These are phyloP conservation scores for Zaprionus capensis DNA, from an alignment of 1,140 invertebrate genomes.

Conservation along the genomic window DNA sequence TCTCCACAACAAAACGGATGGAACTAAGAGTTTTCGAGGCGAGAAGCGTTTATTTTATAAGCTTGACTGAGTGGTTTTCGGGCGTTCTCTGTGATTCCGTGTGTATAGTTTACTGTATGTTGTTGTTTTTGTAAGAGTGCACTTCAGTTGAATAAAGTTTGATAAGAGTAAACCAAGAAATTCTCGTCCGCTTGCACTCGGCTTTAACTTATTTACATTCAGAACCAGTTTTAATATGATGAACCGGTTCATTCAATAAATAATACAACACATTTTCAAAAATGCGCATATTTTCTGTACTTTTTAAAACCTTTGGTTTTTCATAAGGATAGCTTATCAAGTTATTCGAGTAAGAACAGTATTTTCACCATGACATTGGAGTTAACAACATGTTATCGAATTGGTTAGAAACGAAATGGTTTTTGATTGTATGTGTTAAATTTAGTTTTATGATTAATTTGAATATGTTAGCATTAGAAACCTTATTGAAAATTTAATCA, in stretches of 20 bases:
- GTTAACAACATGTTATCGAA: too few species aligned
- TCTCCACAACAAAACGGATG: neutral
- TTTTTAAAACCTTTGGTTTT: neutral
- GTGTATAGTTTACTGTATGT: neutral
- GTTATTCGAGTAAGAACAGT: neutral
- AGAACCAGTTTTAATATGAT: neutral
- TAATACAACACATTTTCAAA: neutral
- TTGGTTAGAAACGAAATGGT: too few species aligned
- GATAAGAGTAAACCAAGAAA: neutral
- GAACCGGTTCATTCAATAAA: neutral
- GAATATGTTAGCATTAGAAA: too few species aligned
- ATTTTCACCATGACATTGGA: neutral
- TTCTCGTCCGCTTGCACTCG: neutral
- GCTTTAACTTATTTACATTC: neutral
- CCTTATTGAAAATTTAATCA: neutral
- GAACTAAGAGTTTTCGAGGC: neutral
- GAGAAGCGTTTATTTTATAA: constrained; percentile 23
- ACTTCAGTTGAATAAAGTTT: neutral
- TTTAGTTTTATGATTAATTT: too few species aligned
- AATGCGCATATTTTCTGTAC: neutral
- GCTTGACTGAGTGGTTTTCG: constrained; percentile 7
- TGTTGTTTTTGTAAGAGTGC: neutral
- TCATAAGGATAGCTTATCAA: neutral
- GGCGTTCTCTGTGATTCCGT: neutral
- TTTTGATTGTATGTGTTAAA: too few species aligned